Evolutionary conservation across 2,113 vertebrate genomes (phyloP).

Genomic region (rabbit (Oryctolagus cuniculus)): mOryCun1.1 NC_091433.1:144060501-144061000

Average conservation of each 20-base stretch:
- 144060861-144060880: slow-evolving; percentile 83
- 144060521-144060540: slow-evolving; percentile 42
- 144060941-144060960: slow-evolving; percentile 74
- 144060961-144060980: slow-evolving; percentile 76
- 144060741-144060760: slow-evolving; percentile 81
- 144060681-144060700: slow-evolving; percentile 73
- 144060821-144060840: slow-evolving; percentile 82
- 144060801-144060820: slow-evolving; percentile 80
- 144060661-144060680: slow-evolving; percentile 64
- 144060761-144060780: slow-evolving; percentile 81
- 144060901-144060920: slow-evolving; percentile 80
- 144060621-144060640: slow-evolving; percentile 81
- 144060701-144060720: slow-evolving; percentile 81
- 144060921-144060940: slow-evolving; percentile 83
- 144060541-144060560: slow-evolving; percentile 59
- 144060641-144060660: slow-evolving; percentile 57
- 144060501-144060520: neutral
- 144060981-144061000: slow-evolving; percentile 75
- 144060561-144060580: slow-evolving; percentile 30
- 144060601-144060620: slow-evolving; percentile 67
- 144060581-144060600: slow-evolving; percentile 65
- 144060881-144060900: slow-evolving; percentile 81
- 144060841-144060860: slow-evolving; percentile 77
- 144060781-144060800: slow-evolving; percentile 71
- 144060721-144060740: slow-evolving; percentile 79